Base-by-base conservation (phyloP, 1,140 invertebrate species). In the Drosophila mauritiana region DNA sequence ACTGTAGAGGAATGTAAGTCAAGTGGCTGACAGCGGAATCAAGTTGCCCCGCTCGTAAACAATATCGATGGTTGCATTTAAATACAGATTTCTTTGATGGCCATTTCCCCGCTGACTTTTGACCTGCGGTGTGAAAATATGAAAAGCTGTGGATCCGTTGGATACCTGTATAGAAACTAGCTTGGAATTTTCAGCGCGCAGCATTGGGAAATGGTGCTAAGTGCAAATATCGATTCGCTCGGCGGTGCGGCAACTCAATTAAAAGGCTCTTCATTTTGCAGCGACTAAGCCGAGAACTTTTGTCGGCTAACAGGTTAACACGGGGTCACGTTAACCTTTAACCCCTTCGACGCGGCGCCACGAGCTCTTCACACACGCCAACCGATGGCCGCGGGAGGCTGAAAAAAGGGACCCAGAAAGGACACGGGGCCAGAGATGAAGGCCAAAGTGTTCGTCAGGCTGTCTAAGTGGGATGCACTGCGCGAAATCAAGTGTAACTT, bases 381-480 rank as follows among this genome's bases (percentile, higher is more conserved):
- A 53, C 55, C 54, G 54, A 55, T 43, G 39, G 49, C 51, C 36
- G 22, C 7, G 40, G 54, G 40, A 46, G 40, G 43, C 52, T 48
- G 37, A 12, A 42, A 55, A 67, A 68, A 46, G 36, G 56, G 43
- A 43, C 62, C 39, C 57, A 48, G 57, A 42, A 63, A 59, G 73
- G 57, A 48, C 40, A 25, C 36, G 36, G 67, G 17, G 67, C 17
- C 43, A n/a, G 15, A 12, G 20, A 78, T 70, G 64, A 63, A 49
- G 39, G 57, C 37, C 39, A 52, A 59, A 27, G 27, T 52, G 55
- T n/a, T 17, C 58, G 8, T 56, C 36, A 4, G 46, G n/a, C 20
- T 45, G 57, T 52, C 46, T 61, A 51, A 22, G 37, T 40, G 3
- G 5, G 3, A 0, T 48, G 7, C 63, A 65, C 57, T 39, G 20